These are phyloP conservation scores for Meles meles DNA, from an alignment of 2,113 vertebrate genomes.

Conservation along the genomic window DNA sequence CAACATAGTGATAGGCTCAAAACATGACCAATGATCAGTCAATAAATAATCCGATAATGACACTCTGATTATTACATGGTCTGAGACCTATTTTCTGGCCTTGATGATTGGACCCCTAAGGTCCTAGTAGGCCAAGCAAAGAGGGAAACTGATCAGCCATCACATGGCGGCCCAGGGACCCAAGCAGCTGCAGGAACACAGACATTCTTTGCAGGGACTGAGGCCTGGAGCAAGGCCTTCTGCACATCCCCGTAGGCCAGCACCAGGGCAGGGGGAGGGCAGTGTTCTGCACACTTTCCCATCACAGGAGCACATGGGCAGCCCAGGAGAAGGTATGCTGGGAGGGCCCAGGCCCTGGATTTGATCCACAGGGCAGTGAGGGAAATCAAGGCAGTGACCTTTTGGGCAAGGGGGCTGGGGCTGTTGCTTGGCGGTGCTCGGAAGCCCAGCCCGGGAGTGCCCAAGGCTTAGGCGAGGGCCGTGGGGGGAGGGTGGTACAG, in stretches of 20 bases:
- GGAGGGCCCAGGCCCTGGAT: background rate
- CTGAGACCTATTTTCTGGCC: background rate
- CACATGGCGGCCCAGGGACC: background rate
- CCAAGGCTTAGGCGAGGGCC: background rate
- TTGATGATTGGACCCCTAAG: background rate
- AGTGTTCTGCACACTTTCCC: background rate
- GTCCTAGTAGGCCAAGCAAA: background rate
- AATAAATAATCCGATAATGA: background rate
- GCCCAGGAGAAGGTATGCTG: background rate
- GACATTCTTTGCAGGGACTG: background rate
- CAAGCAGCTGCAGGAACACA: background rate
- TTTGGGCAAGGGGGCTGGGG: background rate
- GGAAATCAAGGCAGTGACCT: background rate
- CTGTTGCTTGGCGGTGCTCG: background rate
- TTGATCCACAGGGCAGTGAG: background rate
- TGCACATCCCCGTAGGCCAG: accelerated
- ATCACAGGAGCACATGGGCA: background rate
- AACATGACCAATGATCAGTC: background rate
- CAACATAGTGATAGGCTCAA: background rate
- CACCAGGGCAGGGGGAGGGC: background rate
- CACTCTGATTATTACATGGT: background rate
- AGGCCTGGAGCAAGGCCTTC: background rate
- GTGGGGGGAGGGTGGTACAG: background rate
- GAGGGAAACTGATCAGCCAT: background rate
- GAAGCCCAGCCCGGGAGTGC: background rate